Evolutionary conservation across 2,888 invertebrate genomes (phyloP).

Genomic region (Euspilapteryx auroguttella): DNA sequence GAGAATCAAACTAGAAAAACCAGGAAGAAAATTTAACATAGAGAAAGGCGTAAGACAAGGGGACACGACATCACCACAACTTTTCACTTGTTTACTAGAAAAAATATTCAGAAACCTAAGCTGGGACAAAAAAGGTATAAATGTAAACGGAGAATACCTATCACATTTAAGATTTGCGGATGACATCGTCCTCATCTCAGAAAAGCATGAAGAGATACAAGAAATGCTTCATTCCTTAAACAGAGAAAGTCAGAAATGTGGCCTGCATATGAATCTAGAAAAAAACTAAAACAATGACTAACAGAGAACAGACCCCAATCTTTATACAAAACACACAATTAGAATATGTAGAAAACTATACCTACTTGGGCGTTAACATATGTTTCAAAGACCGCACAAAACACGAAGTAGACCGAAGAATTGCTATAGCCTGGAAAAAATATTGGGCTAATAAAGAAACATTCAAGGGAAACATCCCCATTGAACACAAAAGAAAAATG

Average conservation of each 20-base stretch:
- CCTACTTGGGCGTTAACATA: too few relatives aligned
- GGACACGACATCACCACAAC: conserved; percentile 9
- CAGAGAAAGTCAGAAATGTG: too few relatives aligned
- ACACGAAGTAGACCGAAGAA: too few relatives aligned
- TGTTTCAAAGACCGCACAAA: too few relatives aligned
- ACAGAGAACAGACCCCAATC: not conserved
- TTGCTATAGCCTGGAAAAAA: too few relatives aligned
- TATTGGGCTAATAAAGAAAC: too few relatives aligned
- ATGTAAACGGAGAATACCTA: conserved; percentile 6
- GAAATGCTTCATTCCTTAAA: conserved; percentile 5
- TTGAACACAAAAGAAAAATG: too few relatives aligned
- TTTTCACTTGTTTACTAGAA: too few relatives aligned
- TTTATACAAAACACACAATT: not conserved
- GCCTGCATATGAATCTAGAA: too few relatives aligned
- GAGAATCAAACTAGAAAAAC: not conserved
- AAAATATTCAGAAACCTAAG: conserved; percentile 6
- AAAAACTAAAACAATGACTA: conserved; percentile 2
- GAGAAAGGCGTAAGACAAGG: conserved; percentile 4
- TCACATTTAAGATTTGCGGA: too few relatives aligned
- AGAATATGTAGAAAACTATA: not conserved
- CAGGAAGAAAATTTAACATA: conserved; percentile 2
- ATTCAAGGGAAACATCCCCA: too few relatives aligned
- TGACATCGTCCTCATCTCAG: conserved; percentile 6
- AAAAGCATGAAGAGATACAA: conserved; percentile 2
- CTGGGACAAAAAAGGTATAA: conserved; percentile 6